A percentile compares a stretch with the other conserved stretches of the same genome.
phyloP scores from a whole-genome alignment of 2,888 invertebrate species.

The Caenorhabditis virilis region DNA sequence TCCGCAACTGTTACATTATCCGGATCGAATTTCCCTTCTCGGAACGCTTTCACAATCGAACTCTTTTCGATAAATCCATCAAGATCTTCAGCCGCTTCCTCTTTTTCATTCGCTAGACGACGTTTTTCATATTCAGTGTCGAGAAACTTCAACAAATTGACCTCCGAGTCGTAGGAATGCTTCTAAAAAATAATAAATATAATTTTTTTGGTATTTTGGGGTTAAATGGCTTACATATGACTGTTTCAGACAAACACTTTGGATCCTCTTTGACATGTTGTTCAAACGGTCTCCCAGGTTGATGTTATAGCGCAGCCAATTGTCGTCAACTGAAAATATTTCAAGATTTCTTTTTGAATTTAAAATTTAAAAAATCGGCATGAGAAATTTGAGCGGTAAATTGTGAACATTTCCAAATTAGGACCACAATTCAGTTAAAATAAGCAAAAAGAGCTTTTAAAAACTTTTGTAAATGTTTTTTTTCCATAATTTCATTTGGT shows the following conservation, averaged over 20 bases:
- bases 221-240: constrained; percentile 12
- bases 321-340: constrained; percentile 31
- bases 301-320: constrained; percentile 13
- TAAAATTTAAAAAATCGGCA: constrained; percentile 2
- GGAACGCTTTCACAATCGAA: constrained; percentile 7
- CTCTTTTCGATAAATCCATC: constrained; percentile 10
- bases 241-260: constrained; percentile 24
- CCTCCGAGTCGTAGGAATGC: constrained; percentile 15
- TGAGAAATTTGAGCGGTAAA: too few relatives aligned
- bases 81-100: constrained; percentile 5
- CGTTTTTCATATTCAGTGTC: constrained; percentile 40
- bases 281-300: constrained; percentile 3
- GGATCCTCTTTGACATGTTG: constrained; percentile 11
- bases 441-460: neutral
- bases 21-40: constrained; percentile 1
- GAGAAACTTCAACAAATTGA: constrained; percentile 35
- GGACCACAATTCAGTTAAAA: neutral
- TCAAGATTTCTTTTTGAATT: neutral
- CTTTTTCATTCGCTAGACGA: constrained; percentile 35
- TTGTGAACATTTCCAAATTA: too few relatives aligned
- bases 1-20: too few relatives aligned
- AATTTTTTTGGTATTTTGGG: neutral
- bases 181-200: constrained; percentile 12
- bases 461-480: neutral
- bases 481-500: neutral